Conservation (phyloP, 2,113 vertebrate genomes). For the Clarias gariepinus region DNA sequence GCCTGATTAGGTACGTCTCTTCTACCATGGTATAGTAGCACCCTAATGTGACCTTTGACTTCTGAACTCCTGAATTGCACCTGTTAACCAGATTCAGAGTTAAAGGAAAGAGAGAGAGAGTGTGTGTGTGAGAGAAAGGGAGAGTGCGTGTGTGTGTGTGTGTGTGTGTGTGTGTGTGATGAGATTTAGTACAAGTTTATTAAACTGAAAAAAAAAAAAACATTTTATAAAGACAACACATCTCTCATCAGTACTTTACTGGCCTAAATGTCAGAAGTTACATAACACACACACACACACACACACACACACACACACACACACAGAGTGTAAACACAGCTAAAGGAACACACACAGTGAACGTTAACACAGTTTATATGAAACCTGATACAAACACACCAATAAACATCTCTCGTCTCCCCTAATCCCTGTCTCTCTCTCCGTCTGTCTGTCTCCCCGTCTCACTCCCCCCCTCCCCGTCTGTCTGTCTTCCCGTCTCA, state of each 20-base stretch:
- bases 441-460: not conserved
- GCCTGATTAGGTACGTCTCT: not conserved
- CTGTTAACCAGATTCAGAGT: not conserved
- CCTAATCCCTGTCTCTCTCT: not conserved
- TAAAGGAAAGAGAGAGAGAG: no score
- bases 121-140: no score
- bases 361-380: slow-evolving; percentile 9
- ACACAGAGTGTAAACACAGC: not conserved
- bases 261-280: not conserved
- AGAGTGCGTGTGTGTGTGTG: no score
- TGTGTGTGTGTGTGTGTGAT: not conserved
- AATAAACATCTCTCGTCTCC: not conserved
- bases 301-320: not conserved
- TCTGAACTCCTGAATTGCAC: not conserved
- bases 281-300: slow-evolving; percentile 20
- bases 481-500: not conserved
- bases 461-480: not conserved
- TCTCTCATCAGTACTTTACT: not conserved
- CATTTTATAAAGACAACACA: no score
- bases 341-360: slow-evolving; percentile 6
- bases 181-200: not conserved
- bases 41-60: not conserved
- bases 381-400: slow-evolving; percentile 8
- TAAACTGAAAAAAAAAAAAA: not conserved
- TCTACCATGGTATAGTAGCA: not conserved